Evolutionary conservation across 2,113 vertebrate species (phyloP).

Genomic region (Thymallus thymallus): DNA sequence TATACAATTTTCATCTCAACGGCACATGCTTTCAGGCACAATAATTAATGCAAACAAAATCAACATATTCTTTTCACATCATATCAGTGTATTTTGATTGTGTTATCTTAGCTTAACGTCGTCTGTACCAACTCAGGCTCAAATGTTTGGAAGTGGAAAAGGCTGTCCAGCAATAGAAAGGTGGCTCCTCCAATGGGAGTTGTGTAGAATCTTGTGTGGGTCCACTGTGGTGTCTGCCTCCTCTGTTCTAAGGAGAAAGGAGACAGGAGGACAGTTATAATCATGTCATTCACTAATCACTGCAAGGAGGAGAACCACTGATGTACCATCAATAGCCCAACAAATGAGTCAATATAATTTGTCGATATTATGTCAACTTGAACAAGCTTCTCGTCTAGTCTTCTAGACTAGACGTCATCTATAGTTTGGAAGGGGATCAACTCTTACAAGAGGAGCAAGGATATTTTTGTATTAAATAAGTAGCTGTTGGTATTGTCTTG

Average conservation of each 20-base stretch:
- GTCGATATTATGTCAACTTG: no score
- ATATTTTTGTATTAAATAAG: no score
- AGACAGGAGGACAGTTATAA: background rate
- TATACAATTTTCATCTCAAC: background rate
- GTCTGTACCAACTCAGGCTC: background rate
- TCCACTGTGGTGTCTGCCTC: constrained; percentile 26
- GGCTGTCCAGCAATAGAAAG: background rate
- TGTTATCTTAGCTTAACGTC: background rate
- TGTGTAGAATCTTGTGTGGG: constrained; percentile 24
- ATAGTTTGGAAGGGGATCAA: no score
- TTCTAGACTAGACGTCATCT: no score
- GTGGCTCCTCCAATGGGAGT: constrained; percentile 30
- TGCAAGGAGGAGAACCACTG: no score
- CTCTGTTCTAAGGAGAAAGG: constrained; percentile 20
- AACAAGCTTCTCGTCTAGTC: no score
- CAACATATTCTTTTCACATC: background rate
- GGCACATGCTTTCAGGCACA: background rate
- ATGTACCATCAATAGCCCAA: no score
- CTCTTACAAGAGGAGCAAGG: no score
- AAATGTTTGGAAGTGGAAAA: no score
- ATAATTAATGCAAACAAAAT: background rate
- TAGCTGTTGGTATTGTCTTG: no score
- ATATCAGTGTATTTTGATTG: background rate
- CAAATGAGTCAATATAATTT: no score
- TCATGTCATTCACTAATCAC: no score